Conservation (phyloP, 2,888 invertebrate species). For the Branchipolynoe longqiensis region DNA sequence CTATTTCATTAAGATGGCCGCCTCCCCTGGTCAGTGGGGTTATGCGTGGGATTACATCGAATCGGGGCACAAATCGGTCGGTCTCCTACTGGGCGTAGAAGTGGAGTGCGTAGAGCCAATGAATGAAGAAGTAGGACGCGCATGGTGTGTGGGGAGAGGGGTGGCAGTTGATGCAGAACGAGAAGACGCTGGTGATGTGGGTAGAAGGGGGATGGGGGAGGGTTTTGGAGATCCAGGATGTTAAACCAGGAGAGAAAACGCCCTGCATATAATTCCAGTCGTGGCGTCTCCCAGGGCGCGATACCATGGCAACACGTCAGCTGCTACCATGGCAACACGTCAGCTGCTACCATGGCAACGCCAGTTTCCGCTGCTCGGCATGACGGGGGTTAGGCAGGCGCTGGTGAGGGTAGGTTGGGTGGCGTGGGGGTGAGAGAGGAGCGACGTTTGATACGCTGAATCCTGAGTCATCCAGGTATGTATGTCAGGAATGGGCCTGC, state of each 20-base stretch:
- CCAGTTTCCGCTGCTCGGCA: background rate
- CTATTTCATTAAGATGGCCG: constrained; percentile 20
- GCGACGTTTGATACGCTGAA: background rate
- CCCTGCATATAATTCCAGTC: background rate
- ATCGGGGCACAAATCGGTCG: too few relatives aligned
- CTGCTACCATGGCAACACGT: constrained; percentile 8
- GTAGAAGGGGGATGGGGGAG: background rate
- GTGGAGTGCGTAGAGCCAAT: too few relatives aligned
- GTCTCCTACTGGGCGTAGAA: too few relatives aligned
- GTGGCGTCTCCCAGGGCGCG: constrained; percentile 1
- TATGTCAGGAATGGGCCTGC: constrained; percentile 4
- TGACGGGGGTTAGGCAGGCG: too few relatives aligned
- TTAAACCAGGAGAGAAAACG: too few relatives aligned
- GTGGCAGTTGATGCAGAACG: too few relatives aligned
- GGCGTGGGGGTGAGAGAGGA: too few relatives aligned
- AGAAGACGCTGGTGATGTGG: background rate
- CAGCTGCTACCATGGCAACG: constrained; percentile 10
- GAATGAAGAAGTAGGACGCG: too few relatives aligned
- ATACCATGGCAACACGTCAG: background rate
- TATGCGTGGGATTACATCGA: too few relatives aligned
- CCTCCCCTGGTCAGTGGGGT: background rate
- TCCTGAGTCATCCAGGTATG: constrained; percentile 6
- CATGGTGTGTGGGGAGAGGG: too few relatives aligned
- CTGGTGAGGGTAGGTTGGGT: too few relatives aligned
- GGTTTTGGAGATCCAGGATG: too few relatives aligned